Evolutionary conservation across 1,140 invertebrate genomes (phyloP).

Genomic region (Hylaeus anthracinus): DNA sequence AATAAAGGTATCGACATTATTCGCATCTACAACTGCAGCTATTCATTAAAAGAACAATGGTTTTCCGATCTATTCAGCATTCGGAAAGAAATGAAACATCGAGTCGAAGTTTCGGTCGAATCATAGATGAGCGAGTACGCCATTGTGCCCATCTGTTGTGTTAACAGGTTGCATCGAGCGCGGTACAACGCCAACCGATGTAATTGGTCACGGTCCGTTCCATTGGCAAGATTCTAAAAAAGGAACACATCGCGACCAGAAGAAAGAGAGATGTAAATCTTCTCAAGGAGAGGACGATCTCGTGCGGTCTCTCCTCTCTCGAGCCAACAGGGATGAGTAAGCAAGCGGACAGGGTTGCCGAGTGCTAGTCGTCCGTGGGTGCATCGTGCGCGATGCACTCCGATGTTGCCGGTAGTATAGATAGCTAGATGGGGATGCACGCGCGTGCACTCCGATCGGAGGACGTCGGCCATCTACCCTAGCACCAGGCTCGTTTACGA

Average conservation of each 20-base stretch:
- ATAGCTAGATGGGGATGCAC: constrained; percentile 52
- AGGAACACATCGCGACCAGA: constrained; percentile 12
- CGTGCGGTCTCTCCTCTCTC: constrained; percentile 24
- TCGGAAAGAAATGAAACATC: no score
- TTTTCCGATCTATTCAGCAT: no score
- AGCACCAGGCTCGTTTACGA: constrained; percentile 28
- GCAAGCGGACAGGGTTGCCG: constrained; percentile 69
- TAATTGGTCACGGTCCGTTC: constrained; percentile 40
- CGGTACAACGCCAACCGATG: constrained; percentile 26
- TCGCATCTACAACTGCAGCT: no score
- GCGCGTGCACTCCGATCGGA: constrained; percentile 36
- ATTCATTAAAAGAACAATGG: no score
- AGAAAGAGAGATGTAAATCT: constrained; percentile 44
- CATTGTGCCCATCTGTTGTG: not conserved
- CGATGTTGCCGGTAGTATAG: constrained; percentile 69
- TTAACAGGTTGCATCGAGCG: constrained; percentile 37
- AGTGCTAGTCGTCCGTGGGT: constrained; percentile 60
- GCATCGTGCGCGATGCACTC: constrained; percentile 61
- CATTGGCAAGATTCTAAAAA: constrained; percentile 41
- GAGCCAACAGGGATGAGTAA: constrained; percentile 59
- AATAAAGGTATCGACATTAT: no score
- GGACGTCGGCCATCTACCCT: constrained; percentile 59
- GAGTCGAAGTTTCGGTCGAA: no score
- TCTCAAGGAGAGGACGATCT: constrained; percentile 30
- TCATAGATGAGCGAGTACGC: not conserved